Percentiles rank a stretch among this genome's conserved stretches.
phyloP scores from a whole-genome alignment of 2,888 invertebrate species.

The Eilema sororculum region DNA sequence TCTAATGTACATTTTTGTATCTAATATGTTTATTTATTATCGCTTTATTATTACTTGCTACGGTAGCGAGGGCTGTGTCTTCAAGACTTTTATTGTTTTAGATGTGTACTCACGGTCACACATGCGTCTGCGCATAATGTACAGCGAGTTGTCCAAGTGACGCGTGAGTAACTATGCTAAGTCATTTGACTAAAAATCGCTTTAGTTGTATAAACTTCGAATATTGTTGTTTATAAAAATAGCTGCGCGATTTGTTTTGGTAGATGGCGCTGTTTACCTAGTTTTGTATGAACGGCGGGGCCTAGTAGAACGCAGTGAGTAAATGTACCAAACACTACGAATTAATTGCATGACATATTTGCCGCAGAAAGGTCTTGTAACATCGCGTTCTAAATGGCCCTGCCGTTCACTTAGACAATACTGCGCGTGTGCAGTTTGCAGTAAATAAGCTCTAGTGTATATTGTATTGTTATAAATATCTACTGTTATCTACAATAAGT shows the following conservation, averaged over 20 bases:
- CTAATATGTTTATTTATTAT: slow-evolving; percentile 14
- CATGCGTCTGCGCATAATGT: not conserved
- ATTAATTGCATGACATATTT: not conserved
- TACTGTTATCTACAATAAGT: slow-evolving; percentile 16
- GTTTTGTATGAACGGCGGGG: not conserved
- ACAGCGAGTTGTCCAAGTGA: not conserved
- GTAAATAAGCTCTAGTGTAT: not conserved
- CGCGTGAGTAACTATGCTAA: not conserved
- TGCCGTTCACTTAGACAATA: slow-evolving; percentile 2
- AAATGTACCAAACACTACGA: not conserved
- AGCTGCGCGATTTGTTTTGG: slow-evolving; percentile 4
- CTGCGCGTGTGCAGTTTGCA: not conserved
- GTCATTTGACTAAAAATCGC: slow-evolving; percentile 17
- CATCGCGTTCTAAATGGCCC: not conserved
- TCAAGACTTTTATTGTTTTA: slow-evolving; percentile 24
- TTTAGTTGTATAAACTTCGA: slow-evolving; percentile 29
- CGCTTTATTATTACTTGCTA: slow-evolving; percentile 16
- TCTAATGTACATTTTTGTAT: not conserved
- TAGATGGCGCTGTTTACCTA: slow-evolving; percentile 5
- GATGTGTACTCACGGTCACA: not conserved
- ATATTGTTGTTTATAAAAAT: slow-evolving; percentile 10
- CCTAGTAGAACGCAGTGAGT: not conserved
- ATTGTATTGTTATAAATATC: slow-evolving; percentile 3
- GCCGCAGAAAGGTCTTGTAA: too few species aligned
- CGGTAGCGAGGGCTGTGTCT: slow-evolving; percentile 24